Evolutionary conservation across 2,113 vertebrate genomes (phyloP).

Genomic region (Pedetes capensis): DNA sequence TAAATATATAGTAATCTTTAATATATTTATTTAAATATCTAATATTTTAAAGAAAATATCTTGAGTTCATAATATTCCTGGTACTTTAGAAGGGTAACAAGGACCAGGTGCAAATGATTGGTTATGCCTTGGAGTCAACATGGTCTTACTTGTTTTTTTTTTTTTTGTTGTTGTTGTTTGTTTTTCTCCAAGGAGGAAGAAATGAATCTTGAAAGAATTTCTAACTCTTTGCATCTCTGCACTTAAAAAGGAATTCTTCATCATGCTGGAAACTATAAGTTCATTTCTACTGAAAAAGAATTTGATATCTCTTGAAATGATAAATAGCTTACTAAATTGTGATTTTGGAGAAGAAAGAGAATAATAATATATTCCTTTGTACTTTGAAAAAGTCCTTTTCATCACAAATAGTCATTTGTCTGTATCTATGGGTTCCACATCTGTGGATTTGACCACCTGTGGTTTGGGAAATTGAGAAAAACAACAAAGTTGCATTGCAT

Average conservation of each 20-base stretch:
- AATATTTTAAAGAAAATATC: background rate
- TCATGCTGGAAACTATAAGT: background rate
- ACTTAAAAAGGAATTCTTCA: background rate
- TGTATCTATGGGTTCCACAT: background rate
- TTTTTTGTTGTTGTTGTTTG: constrained; percentile 3
- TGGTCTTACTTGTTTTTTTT: background rate
- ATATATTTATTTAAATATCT: background rate
- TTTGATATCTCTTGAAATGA: background rate
- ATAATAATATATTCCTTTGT: background rate
- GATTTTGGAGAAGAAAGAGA: background rate
- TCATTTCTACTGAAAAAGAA: constrained; percentile 13
- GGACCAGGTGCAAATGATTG: background rate
- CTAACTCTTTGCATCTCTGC: background rate
- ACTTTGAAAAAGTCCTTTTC: background rate
- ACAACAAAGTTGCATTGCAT: too few species aligned
- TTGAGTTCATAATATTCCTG: background rate
- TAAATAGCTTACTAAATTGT: background rate
- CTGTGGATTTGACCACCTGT: background rate
- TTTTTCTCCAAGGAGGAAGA: constrained; percentile 7
- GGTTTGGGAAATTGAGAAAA: background rate
- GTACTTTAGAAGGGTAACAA: background rate
- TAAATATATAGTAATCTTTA: background rate
- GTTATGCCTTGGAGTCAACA: background rate
- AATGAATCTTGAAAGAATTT: constrained; percentile 16
- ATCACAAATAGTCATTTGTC: background rate